Conservation (phyloP, 2,113 vertebrate genomes). For the Microcebus ravelobensis region DNA sequence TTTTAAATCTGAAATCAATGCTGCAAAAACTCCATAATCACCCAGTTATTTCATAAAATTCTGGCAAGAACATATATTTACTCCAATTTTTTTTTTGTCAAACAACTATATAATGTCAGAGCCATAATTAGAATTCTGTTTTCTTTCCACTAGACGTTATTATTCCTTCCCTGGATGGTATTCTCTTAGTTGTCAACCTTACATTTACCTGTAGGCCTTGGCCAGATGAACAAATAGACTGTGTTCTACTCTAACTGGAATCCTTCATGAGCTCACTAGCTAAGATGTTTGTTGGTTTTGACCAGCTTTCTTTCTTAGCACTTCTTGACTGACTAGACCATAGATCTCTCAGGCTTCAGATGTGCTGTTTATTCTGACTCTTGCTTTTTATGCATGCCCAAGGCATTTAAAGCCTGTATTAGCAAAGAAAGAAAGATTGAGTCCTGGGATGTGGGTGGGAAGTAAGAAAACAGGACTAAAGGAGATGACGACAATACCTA, state of each 20-base stretch:
- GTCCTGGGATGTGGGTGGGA: not conserved
- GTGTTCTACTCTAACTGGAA: not conserved
- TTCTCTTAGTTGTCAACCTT: not conserved
- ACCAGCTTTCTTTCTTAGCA: not conserved
- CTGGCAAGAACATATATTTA: not conserved
- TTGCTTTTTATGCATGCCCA: not conserved
- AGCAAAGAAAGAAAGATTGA: conserved; percentile 7
- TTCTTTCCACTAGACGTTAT: not conserved
- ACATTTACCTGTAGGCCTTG: not conserved
- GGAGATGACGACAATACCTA: not conserved
- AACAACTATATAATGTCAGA: not conserved
- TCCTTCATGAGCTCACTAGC: not conserved
- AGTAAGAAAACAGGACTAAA: conserved; percentile 12
- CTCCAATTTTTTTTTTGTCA: conserved; percentile 7
- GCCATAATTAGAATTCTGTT: not conserved
- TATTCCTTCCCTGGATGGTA: not conserved
- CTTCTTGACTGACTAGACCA: not conserved
- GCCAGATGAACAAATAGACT: not conserved
- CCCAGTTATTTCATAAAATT: not conserved
- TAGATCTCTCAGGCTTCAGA: not conserved
- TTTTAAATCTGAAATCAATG: not conserved
- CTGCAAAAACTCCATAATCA: not conserved
- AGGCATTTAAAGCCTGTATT: not conserved
- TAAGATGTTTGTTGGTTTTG: not conserved
- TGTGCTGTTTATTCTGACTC: not conserved